A percentile compares a stretch with the other conserved stretches of the same genome.
Evolutionary conservation across 2,113 vertebrate species (phyloP).

Genomic region (Brachypteracias leptosomus): DNA sequence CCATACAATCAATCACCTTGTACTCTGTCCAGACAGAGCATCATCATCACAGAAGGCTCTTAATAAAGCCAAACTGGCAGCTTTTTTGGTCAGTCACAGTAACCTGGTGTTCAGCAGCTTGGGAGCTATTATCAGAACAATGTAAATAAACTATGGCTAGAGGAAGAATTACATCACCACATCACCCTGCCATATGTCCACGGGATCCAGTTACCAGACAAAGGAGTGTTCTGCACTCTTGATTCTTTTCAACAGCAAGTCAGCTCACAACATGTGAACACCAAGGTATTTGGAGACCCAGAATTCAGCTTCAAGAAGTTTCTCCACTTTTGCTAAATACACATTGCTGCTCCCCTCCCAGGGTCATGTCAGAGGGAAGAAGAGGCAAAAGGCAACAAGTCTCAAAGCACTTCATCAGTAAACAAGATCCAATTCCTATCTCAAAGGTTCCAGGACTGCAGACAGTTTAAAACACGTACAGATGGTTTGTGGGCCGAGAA

Average conservation of each 20-base stretch:
- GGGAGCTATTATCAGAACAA: background rate
- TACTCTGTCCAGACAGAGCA: slow-evolving; percentile 47
- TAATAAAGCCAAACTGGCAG: background rate
- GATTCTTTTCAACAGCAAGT: background rate
- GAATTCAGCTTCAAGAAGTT: background rate
- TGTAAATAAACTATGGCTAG: background rate
- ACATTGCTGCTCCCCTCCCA: background rate
- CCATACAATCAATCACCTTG: background rate
- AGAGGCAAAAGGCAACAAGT: slow-evolving; percentile 48
- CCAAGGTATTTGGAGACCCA: background rate
- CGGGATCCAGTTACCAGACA: slow-evolving; percentile 27
- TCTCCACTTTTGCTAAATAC: background rate
- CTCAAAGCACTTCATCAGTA: slow-evolving; percentile 59
- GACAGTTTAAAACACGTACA: background rate
- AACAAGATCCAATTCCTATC: slow-evolving; percentile 43
- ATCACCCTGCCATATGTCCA: background rate
- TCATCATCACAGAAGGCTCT: background rate
- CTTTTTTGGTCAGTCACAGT: slow-evolving; percentile 51
- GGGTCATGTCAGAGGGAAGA: background rate
- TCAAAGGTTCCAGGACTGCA: slow-evolving; percentile 36
- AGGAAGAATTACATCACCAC: background rate
- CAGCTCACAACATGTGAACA: background rate
- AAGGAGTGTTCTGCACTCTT: slow-evolving; percentile 23
- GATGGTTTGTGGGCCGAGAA: background rate
- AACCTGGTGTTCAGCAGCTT: slow-evolving; percentile 16